Evolutionary conservation across 2,797 vertebrate genomes (phyloP).

Genomic region (Australoheros facetus): DNA sequence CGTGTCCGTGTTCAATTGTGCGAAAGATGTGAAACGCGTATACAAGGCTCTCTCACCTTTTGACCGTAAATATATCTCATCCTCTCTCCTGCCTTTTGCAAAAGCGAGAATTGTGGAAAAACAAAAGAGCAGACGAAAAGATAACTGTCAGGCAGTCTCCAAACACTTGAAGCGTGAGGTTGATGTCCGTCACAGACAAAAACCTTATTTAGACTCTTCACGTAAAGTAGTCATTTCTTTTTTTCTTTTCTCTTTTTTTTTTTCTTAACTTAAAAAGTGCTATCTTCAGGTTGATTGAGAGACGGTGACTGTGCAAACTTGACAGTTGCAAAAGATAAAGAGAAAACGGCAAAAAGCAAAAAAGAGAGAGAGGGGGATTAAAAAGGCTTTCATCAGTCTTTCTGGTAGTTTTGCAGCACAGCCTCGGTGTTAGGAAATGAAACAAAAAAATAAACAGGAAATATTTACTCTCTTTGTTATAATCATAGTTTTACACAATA

Average conservation of each 20-base stretch:
- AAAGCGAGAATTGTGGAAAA: conserved; percentile 62
- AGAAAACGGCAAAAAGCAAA: conserved; percentile 49
- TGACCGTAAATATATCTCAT: conserved; percentile 68
- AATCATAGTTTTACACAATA: conserved; percentile 80
- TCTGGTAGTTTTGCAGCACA: conserved; percentile 65
- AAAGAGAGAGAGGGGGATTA: conserved; percentile 23
- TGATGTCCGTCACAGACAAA: conserved; percentile 69
- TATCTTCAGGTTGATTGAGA: conserved; percentile 70
- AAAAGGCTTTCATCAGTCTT: conserved; percentile 72
- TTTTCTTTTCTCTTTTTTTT: conserved; percentile 22
- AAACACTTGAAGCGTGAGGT: conserved; percentile 69
- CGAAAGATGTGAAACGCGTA: conserved; percentile 72
- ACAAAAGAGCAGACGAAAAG: conserved; percentile 69
- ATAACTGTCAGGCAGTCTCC: conserved; percentile 72
- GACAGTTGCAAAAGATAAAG: conserved; percentile 63
- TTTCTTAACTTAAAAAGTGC: conserved; percentile 61
- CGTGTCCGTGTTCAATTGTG: conserved; percentile 73
- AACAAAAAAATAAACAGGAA: conserved; percentile 76
- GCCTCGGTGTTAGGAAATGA: conserved; percentile 74
- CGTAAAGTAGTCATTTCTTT: conserved; percentile 55
- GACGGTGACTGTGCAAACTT: conserved; percentile 70
- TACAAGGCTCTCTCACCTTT: conserved; percentile 67
- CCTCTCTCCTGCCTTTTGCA: conserved; percentile 42
- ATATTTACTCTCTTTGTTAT: conserved; percentile 80
- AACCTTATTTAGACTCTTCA: conserved; percentile 62